Evolutionary conservation across 2,888 invertebrate genomes (phyloP), one percentile per base, ranked within the genome.

Genomic region (Ryuthela nishihirai): DNA sequence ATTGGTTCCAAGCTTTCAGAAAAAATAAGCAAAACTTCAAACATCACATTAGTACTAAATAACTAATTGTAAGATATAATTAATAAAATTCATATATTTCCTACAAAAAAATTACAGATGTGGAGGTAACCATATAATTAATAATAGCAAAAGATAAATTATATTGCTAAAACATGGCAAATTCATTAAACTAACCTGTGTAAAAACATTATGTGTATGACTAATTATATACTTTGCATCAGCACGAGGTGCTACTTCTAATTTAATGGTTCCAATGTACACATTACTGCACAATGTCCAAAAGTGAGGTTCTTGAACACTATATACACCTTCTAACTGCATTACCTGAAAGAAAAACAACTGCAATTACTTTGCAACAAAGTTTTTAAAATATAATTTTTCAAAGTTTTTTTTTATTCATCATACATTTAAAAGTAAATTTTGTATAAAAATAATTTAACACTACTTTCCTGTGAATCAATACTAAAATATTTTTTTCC

Each of bases 211-310:
- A 68, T 93, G 89, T 21, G 94, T 87, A 71, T 93, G 92, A 63
- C 88, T 88, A 21, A 91, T 84, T 41, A 97, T 88, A 74, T 95
- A 95, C 71, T 89, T 85, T 1, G 91, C 85, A 76, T 97, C 97
- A 9, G 93, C 91, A 69, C 87, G 87, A 70, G 85, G 83, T 0
- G 92, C 87, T n/a, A 97, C 95, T 76, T 97, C 97, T 49, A 98
- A 76, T 77, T 97, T 98, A 48, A 98, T 77, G 66, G 89, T 89
- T 65, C 97, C 97, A 1, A 95, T 86, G 73, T 86, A 93, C 55
- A 88, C 84, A 68, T 94, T 92, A 72, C 91, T 93, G 74, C 95
- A 95, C 62, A 98, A 79, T 12, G 97, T 98, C 97, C 97, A 98
- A 76, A 98, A 97, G 73, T 97, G 97, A 3, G 94, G 94, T 70